Conservation (phyloP, 2,113 vertebrate species). For the Neolamprologus fasciatus region DNA sequence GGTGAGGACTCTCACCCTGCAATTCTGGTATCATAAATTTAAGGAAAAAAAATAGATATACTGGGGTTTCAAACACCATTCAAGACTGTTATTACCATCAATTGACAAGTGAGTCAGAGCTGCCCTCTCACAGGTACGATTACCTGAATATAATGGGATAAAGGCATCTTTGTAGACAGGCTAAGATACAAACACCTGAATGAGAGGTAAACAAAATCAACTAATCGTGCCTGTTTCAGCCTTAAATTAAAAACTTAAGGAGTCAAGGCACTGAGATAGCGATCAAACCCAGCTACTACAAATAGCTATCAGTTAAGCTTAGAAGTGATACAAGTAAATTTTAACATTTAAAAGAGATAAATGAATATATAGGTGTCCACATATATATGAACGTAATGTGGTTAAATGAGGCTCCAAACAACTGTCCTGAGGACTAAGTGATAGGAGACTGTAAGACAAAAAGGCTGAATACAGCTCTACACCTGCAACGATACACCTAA, state of each 20-base stretch:
- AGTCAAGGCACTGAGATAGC: constrained; percentile 61
- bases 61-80: constrained; percentile 7
- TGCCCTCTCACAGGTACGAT: constrained; percentile 33
- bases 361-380: constrained; percentile 46
- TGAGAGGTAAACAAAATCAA: constrained; percentile 43
- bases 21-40: constrained; percentile 22
- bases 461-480: constrained; percentile 27
- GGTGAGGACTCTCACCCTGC: not conserved
- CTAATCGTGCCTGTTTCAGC: constrained; percentile 14
- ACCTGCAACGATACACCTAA: constrained; percentile 38
- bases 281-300: constrained; percentile 41
- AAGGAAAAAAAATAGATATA: not conserved
- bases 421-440: not conserved
- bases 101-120: constrained; percentile 21
- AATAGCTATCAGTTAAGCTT: constrained; percentile 37
- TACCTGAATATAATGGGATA: constrained; percentile 24
- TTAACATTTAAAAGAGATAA: constrained; percentile 51
- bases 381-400: constrained; percentile 50
- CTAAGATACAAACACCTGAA: constrained; percentile 23
- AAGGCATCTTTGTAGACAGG: constrained; percentile 45
- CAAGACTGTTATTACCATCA: not conserved
- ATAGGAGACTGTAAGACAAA: constrained; percentile 5
- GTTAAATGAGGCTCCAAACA: constrained; percentile 45
- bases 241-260: not conserved
- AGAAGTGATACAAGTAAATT: constrained; percentile 46